Evolutionary conservation across 2,888 invertebrate genomes (phyloP).

Genomic region (Bibio marci): DNA sequence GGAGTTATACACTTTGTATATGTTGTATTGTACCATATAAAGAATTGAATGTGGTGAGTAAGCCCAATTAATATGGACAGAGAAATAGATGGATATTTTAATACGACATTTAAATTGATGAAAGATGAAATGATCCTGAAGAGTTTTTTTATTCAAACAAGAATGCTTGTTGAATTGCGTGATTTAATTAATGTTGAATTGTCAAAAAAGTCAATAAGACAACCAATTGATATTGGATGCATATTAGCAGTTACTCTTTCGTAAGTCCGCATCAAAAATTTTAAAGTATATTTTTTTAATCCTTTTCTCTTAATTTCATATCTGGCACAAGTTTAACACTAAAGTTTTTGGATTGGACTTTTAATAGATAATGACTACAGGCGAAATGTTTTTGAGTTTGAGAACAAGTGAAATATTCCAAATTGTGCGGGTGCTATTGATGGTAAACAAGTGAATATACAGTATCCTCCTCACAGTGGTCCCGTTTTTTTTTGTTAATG

Average conservation of each 20-base stretch:
- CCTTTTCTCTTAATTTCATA: neutral
- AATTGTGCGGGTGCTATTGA: constrained; percentile 13
- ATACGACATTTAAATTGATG: neutral
- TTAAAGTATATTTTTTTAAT: neutral
- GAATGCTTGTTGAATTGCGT: neutral
- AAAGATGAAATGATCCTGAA: neutral
- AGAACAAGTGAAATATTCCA: constrained; percentile 12
- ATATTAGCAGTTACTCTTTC: constrained; percentile 2
- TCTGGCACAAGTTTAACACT: neutral
- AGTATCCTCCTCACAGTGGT: constrained; percentile 12
- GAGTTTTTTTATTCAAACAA: neutral
- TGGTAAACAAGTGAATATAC: constrained; percentile 13
- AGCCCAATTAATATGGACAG: neutral
- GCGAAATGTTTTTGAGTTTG: constrained; percentile 9
- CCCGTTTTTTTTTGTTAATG: constrained; percentile 12
- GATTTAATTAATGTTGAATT: neutral
- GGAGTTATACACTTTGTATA: too few relatives aligned
- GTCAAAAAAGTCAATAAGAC: neutral
- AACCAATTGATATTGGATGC: neutral
- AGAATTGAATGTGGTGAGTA: neutral
- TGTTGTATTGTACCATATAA: too few relatives aligned
- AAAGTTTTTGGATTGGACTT: neutral
- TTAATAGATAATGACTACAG: constrained; percentile 1
- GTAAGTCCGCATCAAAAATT: constrained; percentile 1
- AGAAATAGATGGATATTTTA: neutral